Evolutionary conservation across 2,888 invertebrate genomes (phyloP).

Genomic region (Sarcophaga caerulescens): DNA sequence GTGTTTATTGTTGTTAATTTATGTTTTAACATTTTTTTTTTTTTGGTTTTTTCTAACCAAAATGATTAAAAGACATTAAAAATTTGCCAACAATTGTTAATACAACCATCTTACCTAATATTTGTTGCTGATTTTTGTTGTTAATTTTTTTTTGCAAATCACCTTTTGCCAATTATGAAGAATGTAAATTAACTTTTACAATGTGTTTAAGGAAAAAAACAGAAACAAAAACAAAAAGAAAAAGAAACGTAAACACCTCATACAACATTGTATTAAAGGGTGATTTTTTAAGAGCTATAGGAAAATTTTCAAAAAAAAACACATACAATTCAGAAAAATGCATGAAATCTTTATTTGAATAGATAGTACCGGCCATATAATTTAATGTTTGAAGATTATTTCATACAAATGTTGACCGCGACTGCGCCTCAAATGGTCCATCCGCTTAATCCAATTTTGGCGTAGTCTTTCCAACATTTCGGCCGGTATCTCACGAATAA

Average conservation of each 20-base stretch:
- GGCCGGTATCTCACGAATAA: no score
- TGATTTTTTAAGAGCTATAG: no score
- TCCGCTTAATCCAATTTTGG: no score
- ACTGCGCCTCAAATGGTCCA: no score
- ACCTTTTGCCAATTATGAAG: slow-evolving; percentile 15
- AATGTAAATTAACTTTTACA: neutral
- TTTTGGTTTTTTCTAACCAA: neutral
- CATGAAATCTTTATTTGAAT: no score
- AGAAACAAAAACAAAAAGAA: neutral
- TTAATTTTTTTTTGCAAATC: slow-evolving; percentile 23
- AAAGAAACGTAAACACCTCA: neutral
- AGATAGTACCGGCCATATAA: no score
- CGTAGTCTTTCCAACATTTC: no score
- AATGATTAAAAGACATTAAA: neutral
- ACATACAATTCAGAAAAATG: no score
- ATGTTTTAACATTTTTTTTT: neutral
- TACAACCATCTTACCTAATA: slow-evolving; percentile 14
- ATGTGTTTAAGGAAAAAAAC: neutral
- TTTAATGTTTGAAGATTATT: no score
- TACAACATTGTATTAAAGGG: neutral
- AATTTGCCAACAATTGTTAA: slow-evolving; percentile 31
- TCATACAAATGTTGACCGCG: no score
- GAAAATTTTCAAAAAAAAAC: no score
- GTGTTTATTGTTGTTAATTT: neutral
- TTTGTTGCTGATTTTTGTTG: neutral